Evolutionary conservation across 2,888 invertebrate genomes (phyloP), one percentile per base, ranked within the genome.

Genomic region (Drosophila maculinotata): DNA sequence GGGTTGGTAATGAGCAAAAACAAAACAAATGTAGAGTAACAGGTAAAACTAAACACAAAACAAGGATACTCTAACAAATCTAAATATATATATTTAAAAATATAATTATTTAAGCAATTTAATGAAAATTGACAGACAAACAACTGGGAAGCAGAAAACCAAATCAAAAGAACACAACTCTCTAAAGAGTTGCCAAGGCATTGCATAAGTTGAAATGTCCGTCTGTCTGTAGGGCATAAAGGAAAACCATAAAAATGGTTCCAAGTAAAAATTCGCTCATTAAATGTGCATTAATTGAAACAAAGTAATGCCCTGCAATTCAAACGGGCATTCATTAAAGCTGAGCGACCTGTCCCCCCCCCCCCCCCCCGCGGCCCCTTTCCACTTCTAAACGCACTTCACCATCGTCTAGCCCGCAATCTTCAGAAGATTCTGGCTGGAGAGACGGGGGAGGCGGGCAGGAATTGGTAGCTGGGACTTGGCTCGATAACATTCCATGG

Each of bases 261-360:
- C 7, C 10, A 4, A 6, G 33, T n/a, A 28, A 56, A 62, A 57
- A 26, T 33, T 7, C 36, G 44, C 28, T 49, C 70, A 66, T 76
- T 74, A 69, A 69, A 68, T 36, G 52, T 36, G 65, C 52, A 56
- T 71, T 74, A 75, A 85, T 73, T 76, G 72, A 67, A 81, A 73
- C 67, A 72, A 80, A 84, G 69, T 49, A 33, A 38, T 62, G 41
- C 59, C 51, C 45, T n/a, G n/a, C n/a, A n/a, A n/a, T n/a, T n/a
- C n/a, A n/a, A n/a, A n/a, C n/a, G 14, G 41, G 9, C 31, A 33
- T 39, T 54, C 33, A 42, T 51, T 35, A 54, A 36, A 54, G 30
- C 45, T 23, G 12, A 41, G 20, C 36, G n/a, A 12, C 14, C 12
- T 8, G 3, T 6, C 23, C n/a, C 7, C 15, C 7, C 2, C 33